These are phyloP conservation scores for Penaeus monodon DNA, from an alignment of 2,888 invertebrate genomes.

Conservation along the genomic window DNA sequence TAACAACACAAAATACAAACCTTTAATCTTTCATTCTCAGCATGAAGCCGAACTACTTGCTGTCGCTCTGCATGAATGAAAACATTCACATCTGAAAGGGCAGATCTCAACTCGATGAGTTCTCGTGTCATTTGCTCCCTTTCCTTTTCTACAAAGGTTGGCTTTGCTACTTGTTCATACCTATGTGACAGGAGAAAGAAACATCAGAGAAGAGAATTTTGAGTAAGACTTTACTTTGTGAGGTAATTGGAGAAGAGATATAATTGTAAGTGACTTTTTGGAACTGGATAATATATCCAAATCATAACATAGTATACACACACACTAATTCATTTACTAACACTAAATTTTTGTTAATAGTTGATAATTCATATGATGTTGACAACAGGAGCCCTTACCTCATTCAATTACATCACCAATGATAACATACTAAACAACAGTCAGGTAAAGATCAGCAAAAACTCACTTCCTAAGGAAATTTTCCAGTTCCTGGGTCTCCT, in stretches of 20 bases:
- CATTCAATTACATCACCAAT: too few relatives aligned
- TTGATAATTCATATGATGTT: too few relatives aligned
- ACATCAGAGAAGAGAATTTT: neutral
- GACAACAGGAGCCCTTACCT: too few relatives aligned
- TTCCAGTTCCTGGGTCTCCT: constrained; percentile 12
- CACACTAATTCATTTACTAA: too few relatives aligned
- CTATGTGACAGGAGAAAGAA: constrained; percentile 14
- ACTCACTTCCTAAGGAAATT: constrained; percentile 44
- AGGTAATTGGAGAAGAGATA: too few relatives aligned
- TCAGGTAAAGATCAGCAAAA: neutral
- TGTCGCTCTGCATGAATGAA: constrained; percentile 62
- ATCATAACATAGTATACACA: too few relatives aligned
- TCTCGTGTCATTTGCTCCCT: constrained; percentile 43
- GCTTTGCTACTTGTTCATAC: constrained; percentile 29
- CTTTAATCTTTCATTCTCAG: constrained; percentile 55
- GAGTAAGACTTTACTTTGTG: neutral
- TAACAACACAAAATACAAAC: constrained; percentile 17
- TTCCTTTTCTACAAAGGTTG: constrained; percentile 43
- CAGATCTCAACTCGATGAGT: constrained; percentile 49
- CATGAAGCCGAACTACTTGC: constrained; percentile 47
- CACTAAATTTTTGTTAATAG: too few relatives aligned
- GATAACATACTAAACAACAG: too few relatives aligned
- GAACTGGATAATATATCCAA: too few relatives aligned
- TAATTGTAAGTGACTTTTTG: neutral
- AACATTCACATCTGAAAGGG: constrained; percentile 58